Evolutionary conservation across 2,888 invertebrate genomes (phyloP), one percentile per base, ranked within the genome.

Genomic region (Caenorhabditis sp.): DNA sequence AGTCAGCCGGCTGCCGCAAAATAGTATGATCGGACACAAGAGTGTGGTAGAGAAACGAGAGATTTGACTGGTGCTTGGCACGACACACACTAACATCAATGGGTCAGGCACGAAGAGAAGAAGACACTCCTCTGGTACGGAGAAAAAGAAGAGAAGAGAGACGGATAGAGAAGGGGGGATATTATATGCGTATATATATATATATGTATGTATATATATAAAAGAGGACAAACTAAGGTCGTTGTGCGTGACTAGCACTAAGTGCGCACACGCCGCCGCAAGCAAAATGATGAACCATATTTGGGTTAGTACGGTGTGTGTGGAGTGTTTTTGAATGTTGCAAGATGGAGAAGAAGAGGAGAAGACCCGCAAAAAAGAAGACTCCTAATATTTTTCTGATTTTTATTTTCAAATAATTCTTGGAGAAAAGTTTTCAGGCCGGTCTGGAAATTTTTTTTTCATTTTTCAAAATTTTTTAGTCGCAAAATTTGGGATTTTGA

Each of bases 61-160:
- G 61, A 6, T 14, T 19, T n/a, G 51, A 58, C 37, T 60, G 66
- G 70, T 66, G 63, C 70, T 71, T 62, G 70, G 70, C 70, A 70
- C 71, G 66, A 27, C 49, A 49, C 43, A 37, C 65, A 59, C 59
- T 24, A 23, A 37, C 14, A 43, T 51, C 60, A 72, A 64, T 66
- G 72, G 66, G 63, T 67, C 70, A 66, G 66, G 66, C 72, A 72
- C 66, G 72, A 51, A n/a, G 23, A 51, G 6, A 51, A n/a, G n/a
- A n/a, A n/a, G n/a, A n/a, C n/a, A n/a, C n/a, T n/a, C n/a, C 23
- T 17, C 26, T 55, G 55, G 55, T 55, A 55, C 55, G 55, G 14
- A 19, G 19, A 53, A 4, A 19, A 10, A 51, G 23, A 17, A 24
- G 24, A 55, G 24, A 14, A 55, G 55, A 17, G 55, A 51, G 51